phyloP scores from a whole-genome alignment of 2,888 invertebrate species.

The Cephus sareptanus region DNA sequence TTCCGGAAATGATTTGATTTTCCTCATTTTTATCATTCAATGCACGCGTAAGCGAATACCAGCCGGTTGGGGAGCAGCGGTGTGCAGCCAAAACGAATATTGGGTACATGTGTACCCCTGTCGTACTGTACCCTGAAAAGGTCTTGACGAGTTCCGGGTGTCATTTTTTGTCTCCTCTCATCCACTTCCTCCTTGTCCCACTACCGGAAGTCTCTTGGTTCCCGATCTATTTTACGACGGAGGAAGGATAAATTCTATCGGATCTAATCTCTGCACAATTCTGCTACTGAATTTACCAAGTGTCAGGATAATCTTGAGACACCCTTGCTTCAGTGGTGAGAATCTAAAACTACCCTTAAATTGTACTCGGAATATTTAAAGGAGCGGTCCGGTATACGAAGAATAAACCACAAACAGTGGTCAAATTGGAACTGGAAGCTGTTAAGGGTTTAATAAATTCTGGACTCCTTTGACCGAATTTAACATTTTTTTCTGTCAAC shows the following conservation, averaged over 20 bases:
- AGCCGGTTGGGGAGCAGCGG: not conserved
- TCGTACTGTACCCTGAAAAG: not conserved
- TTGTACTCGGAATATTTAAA: too few species aligned
- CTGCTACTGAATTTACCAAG: not conserved
- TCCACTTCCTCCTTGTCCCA: not conserved
- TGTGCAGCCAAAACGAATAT: not conserved
- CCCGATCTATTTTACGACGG: not conserved
- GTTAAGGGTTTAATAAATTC: not conserved
- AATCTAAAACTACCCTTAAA: not conserved
- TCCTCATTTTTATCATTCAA: slow-evolving; percentile 46
- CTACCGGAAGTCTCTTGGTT: not conserved
- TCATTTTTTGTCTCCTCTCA: not conserved
- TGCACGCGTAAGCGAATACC: slow-evolving; percentile 36
- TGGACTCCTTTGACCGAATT: slow-evolving; percentile 4
- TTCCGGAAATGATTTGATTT: slow-evolving; percentile 49
- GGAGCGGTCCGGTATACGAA: too few species aligned
- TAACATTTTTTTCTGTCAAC: not conserved
- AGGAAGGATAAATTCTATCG: not conserved
- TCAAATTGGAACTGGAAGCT: too few species aligned
- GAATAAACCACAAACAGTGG: too few species aligned
- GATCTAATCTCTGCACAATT: not conserved
- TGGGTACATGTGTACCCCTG: not conserved
- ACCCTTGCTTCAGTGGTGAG: not conserved
- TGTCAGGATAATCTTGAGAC: not conserved
- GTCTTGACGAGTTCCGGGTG: not conserved